Conservation (phyloP, 2,888 invertebrate genomes). For the Antheraea assamensis region DNA sequence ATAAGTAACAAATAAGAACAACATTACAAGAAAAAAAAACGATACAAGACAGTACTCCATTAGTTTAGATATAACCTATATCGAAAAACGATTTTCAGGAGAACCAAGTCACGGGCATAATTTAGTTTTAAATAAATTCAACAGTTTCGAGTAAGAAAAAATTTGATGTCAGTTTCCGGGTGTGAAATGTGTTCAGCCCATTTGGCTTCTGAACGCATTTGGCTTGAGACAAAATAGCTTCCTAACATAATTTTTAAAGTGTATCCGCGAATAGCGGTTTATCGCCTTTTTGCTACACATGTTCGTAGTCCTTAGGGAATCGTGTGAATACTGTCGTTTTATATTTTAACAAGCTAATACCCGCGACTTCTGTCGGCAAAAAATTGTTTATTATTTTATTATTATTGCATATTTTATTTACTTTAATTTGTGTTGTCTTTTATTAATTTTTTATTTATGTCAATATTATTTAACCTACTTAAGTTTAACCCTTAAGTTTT, state of each 20-base stretch:
- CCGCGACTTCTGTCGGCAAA: not conserved
- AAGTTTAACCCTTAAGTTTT: too few relatives aligned
- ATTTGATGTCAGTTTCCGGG: slow-evolving; percentile 68
- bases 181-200: slow-evolving; percentile 74
- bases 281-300: slow-evolving; percentile 52
- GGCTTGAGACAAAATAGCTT: slow-evolving; percentile 46
- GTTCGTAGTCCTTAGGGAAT: slow-evolving; percentile 32
- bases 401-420: too few relatives aligned
- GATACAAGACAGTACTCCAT: too few relatives aligned
- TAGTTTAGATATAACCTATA: too few relatives aligned
- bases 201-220: slow-evolving; percentile 67
- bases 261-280: slow-evolving; percentile 58
- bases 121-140: not conserved
- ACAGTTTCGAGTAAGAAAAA: slow-evolving; percentile 48
- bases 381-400: too few relatives aligned
- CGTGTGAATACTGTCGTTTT: slow-evolving; percentile 55
- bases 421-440: too few relatives aligned
- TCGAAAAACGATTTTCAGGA: too few relatives aligned
- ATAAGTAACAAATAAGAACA: too few relatives aligned
- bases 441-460: too few relatives aligned
- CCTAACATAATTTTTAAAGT: slow-evolving; percentile 35
- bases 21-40: too few relatives aligned
- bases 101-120: too few relatives aligned
- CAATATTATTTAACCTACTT: too few relatives aligned
- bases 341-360: slow-evolving; percentile 42